Evolutionary conservation across 2,797 vertebrate genomes (phyloP).

Genomic region (Enteromius argenteus): DNA sequence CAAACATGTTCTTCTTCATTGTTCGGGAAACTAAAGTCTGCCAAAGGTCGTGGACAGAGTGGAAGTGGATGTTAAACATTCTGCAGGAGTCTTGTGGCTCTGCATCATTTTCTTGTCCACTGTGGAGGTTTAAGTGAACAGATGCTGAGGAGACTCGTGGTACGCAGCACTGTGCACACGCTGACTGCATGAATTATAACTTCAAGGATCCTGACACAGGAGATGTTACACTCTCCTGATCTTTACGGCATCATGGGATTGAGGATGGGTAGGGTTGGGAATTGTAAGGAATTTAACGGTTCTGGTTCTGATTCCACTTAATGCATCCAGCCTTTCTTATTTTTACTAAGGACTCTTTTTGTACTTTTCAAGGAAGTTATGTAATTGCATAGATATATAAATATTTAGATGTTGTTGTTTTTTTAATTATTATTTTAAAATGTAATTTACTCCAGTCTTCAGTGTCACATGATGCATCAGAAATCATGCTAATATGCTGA

Average conservation of each 20-base stretch:
- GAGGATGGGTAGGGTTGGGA: slow-evolving; percentile 57
- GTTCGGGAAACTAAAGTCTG: not conserved
- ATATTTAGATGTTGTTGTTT: no score
- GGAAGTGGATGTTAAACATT: not conserved
- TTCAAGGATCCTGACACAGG: slow-evolving; percentile 70
- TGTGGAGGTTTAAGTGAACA: slow-evolving; percentile 36
- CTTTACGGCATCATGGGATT: slow-evolving; percentile 70
- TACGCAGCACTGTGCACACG: slow-evolving; percentile 62
- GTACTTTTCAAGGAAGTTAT: not conserved
- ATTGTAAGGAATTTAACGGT: not conserved
- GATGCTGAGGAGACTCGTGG: slow-evolving; percentile 36
- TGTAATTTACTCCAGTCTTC: not conserved
- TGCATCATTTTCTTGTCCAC: slow-evolving; percentile 37
- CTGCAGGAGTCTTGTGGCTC: slow-evolving; percentile 16
- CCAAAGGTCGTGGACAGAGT: not conserved
- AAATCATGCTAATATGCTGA: not conserved
- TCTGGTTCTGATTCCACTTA: not conserved
- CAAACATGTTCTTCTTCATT: slow-evolving; percentile 2
- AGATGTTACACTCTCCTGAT: slow-evolving; percentile 71
- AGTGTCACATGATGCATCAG: not conserved
- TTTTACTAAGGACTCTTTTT: not conserved
- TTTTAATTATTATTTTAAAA: not conserved
- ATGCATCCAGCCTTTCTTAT: not conserved
- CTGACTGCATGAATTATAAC: slow-evolving; percentile 79
- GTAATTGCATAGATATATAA: not conserved